Base-by-base conservation (phyloP, 2,797 vertebrate genomes). In the Alca torda region DNA sequence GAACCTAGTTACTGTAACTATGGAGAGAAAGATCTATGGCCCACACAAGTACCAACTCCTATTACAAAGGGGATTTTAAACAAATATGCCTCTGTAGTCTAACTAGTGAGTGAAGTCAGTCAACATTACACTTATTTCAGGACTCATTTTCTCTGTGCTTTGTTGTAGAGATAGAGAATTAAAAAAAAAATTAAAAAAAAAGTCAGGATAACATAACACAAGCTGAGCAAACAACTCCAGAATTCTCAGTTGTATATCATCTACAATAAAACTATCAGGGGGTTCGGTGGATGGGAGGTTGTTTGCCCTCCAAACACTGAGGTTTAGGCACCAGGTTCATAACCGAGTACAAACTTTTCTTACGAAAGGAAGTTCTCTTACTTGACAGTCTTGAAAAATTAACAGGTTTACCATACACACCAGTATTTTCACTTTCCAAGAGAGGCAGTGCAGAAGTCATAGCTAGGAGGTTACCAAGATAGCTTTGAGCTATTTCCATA, bases 1-100 rank as follows among this genome's bases (percentile, higher is more conserved):
- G 60, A 97, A 89, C 48, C 53, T 80, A 87, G 41, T 53, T 92
- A 92, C 82, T 74, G 51, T 85, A 95, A 87, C 78, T 83, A 95
- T 2, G 9, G 78, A 93, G 65, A 69, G 28, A 76, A 65, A 76
- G 60, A 89, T 57, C 87, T 60, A 61, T 39, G 50, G 95, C 68
- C 78, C 72, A 83, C 89, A 87, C 60, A 93, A 94, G 68, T 92
- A 87, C 33, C n/a, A 85, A 72, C 68, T 68, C 63, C 16, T 72
- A 64, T 83, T 85, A 92, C 64, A 91, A 93, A 73, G 48, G 5
- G 7, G 30, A 89, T 75, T 87, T 94, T 43, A 87, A 93, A 85
- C 64, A 94, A 96, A 87, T 57, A 75, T 56, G 51, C 26, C 41
- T 85, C 91, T 89, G 37, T 45, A 92, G 51, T 68, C 73, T 39